Conservation (phyloP, 2,888 invertebrate genomes). For the Slavum lentiscoides region DNA sequence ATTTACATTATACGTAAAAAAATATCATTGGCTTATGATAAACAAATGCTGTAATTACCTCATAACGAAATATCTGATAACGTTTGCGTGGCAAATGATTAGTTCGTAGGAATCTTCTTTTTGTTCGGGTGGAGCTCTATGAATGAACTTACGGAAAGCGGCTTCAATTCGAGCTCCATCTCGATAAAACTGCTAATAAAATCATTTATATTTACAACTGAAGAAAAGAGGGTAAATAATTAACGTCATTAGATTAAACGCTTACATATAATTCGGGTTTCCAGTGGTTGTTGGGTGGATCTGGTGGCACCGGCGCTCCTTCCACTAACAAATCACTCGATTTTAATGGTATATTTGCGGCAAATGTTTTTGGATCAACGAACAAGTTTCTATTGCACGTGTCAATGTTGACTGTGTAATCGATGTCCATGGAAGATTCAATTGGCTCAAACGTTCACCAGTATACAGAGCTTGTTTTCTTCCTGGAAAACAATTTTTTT, state of each 20-base stretch:
- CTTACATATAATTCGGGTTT: constrained; percentile 77
- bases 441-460: constrained; percentile 76
- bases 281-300: constrained; percentile 88
- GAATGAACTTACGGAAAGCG: constrained; percentile 89
- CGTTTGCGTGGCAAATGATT: constrained; percentile 96
- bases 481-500: constrained; percentile 64
- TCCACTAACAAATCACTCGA: constrained; percentile 81
- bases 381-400: constrained; percentile 88
- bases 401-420: constrained; percentile 90
- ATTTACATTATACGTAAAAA: too few relatives aligned
- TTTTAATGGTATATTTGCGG: constrained; percentile 63
- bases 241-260: too few relatives aligned
- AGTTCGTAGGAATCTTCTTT: constrained; percentile 82
- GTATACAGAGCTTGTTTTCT: constrained; percentile 82
- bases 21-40: background rate
- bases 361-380: constrained; percentile 76
- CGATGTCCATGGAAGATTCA: constrained; percentile 77
- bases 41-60: constrained; percentile 64
- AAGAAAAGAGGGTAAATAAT: background rate
- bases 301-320: constrained; percentile 92
- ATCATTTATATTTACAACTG: background rate
- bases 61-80: constrained; percentile 93
- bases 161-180: constrained; percentile 95
- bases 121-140: constrained; percentile 83
- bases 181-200: constrained; percentile 81